Percentiles rank a stretch among this genome's conserved stretches.
Conservation (phyloP, 2,797 vertebrate species). For the Dromococcyx pavoninus region DNA sequence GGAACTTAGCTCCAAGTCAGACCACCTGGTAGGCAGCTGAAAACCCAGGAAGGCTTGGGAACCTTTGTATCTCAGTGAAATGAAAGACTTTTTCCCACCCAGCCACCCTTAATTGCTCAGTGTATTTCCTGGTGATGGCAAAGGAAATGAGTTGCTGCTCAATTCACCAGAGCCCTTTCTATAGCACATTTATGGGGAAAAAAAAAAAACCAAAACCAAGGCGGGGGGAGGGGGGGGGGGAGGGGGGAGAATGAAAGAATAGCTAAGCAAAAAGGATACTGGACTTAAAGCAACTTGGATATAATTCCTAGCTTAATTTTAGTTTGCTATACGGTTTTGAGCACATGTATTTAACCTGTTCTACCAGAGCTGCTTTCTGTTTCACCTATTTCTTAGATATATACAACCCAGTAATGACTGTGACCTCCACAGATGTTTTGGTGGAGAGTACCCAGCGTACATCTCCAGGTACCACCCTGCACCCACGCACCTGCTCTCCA, state of each 20-base stretch:
- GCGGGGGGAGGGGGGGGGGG: too few species aligned
- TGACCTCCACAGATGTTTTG: neutral
- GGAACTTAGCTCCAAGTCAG: neutral
- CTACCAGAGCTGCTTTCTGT: neutral
- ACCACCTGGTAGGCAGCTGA: constrained; percentile 58
- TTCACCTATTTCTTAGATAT: neutral
- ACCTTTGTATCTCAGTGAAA: constrained; percentile 45
- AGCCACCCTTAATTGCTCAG: constrained; percentile 42
- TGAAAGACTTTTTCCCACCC: constrained; percentile 55
- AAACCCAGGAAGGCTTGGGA: constrained; percentile 62
- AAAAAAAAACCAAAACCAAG: neutral
- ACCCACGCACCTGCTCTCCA: neutral
- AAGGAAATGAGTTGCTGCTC: constrained; percentile 52
- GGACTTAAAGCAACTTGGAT: neutral
- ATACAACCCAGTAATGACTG: neutral
- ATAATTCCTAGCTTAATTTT: neutral
- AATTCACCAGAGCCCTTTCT: constrained; percentile 40
- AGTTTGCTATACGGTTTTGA: neutral
- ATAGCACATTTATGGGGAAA: neutral
- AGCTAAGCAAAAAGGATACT: neutral
- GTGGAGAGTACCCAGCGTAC: neutral
- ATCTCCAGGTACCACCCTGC: neutral
- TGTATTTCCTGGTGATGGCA: constrained; percentile 16
- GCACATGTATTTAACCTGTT: neutral
- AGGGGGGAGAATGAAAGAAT: neutral